These are phyloP conservation scores for Prenolepis imparis DNA, from an alignment of 2,888 invertebrate genomes.

Conservation along the genomic window DNA sequence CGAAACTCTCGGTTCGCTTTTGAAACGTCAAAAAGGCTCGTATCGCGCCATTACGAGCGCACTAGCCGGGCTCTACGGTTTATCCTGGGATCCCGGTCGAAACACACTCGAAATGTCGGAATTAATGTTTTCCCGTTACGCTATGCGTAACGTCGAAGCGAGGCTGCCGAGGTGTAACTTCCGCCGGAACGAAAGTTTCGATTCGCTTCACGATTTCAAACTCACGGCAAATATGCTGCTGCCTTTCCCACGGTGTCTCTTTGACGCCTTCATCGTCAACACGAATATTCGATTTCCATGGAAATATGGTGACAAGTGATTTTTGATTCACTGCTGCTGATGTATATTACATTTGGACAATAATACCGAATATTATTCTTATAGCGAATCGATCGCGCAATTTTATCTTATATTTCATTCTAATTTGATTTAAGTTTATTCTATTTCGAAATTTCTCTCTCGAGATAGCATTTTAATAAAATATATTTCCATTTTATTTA, in stretches of 20 bases:
- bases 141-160: slow-evolving; percentile 30
- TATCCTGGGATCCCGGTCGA: slow-evolving; percentile 4
- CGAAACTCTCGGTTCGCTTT: slow-evolving; percentile 63
- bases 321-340: background rate
- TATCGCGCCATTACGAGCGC: slow-evolving; percentile 16
- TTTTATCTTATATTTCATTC: background rate
- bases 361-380: slow-evolving; percentile 2
- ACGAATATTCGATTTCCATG: slow-evolving; percentile 43
- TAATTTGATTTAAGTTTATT: background rate
- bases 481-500: background rate
- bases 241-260: slow-evolving; percentile 30
- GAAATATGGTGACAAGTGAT: slow-evolving; percentile 7
- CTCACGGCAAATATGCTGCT: slow-evolving; percentile 10
- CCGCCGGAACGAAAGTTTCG: slow-evolving; percentile 37
- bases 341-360: background rate
- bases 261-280: slow-evolving; percentile 12
- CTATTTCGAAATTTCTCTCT: background rate
- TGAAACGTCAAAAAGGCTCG: slow-evolving; percentile 66
- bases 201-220: slow-evolving; percentile 38
- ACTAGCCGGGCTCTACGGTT: background rate
- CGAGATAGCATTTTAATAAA: background rate
- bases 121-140: slow-evolving; percentile 56
- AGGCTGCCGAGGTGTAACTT: slow-evolving; percentile 27
- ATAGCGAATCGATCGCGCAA: background rate
- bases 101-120: slow-evolving; percentile 21